Percentiles rank a stretch among this genome's conserved stretches.
phyloP scores from a whole-genome alignment of 2,888 invertebrate genomes.

The Andrena flavipes region DNA sequence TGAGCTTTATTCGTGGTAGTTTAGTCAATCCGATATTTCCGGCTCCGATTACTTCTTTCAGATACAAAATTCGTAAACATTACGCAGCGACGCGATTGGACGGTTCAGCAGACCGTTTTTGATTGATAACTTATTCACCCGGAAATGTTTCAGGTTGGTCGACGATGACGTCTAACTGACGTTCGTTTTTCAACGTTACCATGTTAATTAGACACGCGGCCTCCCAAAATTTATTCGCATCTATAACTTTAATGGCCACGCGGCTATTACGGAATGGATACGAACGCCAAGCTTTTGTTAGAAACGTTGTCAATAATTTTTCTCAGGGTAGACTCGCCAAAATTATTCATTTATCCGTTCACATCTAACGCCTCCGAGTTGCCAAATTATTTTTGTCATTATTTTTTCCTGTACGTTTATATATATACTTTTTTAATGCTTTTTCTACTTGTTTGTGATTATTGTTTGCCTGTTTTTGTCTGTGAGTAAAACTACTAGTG shows the following conservation, averaged over 20 bases:
- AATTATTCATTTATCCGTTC: too few species aligned
- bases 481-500: too few species aligned
- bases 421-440: too few species aligned
- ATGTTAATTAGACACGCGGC: background rate
- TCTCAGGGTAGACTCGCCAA: background rate
- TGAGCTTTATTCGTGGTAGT: background rate
- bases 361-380: too few species aligned
- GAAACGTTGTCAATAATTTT: background rate
- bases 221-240: background rate
- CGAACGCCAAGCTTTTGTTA: background rate
- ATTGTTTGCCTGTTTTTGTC: too few species aligned
- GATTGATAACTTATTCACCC: conserved; percentile 14
- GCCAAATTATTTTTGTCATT: too few species aligned
- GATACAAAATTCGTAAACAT: conserved; percentile 13
- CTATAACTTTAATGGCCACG: background rate
- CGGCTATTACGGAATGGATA: background rate
- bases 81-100: background rate
- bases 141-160: background rate
- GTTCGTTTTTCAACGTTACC: background rate
- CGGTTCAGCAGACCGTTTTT: conserved; percentile 1
- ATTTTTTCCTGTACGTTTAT: too few species aligned
- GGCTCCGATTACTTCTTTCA: conserved; percentile 17
- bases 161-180: background rate
- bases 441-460: too few species aligned
- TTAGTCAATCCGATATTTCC: conserved; percentile 24